Percentiles rank a stretch among this genome's conserved stretches.
Conservation (phyloP, 2,888 invertebrate species). For the Frankliniella fusca region DNA sequence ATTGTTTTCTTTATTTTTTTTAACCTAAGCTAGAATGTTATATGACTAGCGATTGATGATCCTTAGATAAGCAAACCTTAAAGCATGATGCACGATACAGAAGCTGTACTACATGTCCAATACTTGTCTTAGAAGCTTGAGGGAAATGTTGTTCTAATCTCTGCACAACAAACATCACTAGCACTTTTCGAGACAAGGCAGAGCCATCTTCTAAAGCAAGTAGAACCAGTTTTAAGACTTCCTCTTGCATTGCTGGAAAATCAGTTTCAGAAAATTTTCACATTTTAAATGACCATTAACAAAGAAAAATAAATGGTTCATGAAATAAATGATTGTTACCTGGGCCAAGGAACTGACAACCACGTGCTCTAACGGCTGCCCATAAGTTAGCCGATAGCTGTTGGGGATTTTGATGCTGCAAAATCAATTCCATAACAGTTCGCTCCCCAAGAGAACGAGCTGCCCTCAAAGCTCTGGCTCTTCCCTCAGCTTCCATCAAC, state of each 20-base stretch:
- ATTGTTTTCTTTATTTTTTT: slow-evolving; percentile 26
- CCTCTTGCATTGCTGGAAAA: slow-evolving; percentile 89
- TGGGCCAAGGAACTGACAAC: slow-evolving; percentile 97
- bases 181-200: slow-evolving; percentile 84
- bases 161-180: slow-evolving; percentile 98
- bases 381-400: slow-evolving; percentile 90
- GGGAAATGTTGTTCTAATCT: slow-evolving; percentile 91
- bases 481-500: slow-evolving; percentile 81
- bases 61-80: slow-evolving; percentile 59
- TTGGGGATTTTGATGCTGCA: slow-evolving; percentile 94
- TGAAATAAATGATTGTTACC: slow-evolving; percentile 46
- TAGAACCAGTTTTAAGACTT: slow-evolving; percentile 89
- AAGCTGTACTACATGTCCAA: slow-evolving; percentile 97
- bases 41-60: too few species aligned
- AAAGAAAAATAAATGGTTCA: slow-evolving; percentile 7
- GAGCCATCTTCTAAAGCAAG: slow-evolving; percentile 93
- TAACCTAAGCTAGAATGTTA: slow-evolving; percentile 8
- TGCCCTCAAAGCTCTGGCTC: slow-evolving; percentile 72
- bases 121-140: slow-evolving; percentile 96
- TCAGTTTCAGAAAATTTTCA: slow-evolving; percentile 17
- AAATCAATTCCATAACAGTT: slow-evolving; percentile 86
- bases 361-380: slow-evolving; percentile 94
- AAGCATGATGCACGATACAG: slow-evolving; percentile 97
- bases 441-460: slow-evolving; percentile 92
- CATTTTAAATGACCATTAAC: slow-evolving; percentile 15